These are phyloP conservation scores for Stercorarius parasiticus DNA, from an alignment of 2,113 vertebrate genomes.

Conservation along the genomic window DNA sequence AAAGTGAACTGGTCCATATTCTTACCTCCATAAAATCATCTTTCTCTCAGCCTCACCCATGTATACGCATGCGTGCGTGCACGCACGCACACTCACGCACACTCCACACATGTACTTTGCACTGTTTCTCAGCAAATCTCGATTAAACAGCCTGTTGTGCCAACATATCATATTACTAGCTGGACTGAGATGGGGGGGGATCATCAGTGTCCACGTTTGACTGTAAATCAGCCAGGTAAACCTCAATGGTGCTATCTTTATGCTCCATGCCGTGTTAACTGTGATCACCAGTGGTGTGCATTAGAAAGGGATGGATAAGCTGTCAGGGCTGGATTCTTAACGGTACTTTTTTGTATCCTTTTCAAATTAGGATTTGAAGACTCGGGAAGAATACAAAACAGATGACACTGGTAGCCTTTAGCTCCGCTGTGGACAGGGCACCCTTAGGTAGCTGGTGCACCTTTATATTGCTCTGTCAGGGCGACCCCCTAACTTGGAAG, in stretches of 20 bases:
- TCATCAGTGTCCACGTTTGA: background rate
- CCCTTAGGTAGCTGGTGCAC: background rate
- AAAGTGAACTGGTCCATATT: background rate
- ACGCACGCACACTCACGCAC: too few relatives aligned
- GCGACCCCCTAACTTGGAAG: background rate
- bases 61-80: too few relatives aligned
- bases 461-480: background rate
- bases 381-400: background rate
- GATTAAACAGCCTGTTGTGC: background rate
- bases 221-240: background rate
- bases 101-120: background rate
- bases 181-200: rapidly evolving
- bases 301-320: background rate
- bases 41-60: background rate
- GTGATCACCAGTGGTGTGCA: too few relatives aligned
- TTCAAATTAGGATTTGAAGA: background rate
- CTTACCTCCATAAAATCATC: background rate
- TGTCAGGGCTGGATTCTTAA: background rate
- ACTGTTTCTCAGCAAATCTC: background rate
- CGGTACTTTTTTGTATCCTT: background rate
- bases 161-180: background rate
- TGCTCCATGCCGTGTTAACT: rapidly evolving
- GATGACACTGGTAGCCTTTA: rapidly evolving
- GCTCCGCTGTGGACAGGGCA: background rate
- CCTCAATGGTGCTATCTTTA: background rate